Evolutionary conservation across 2,113 vertebrate genomes (phyloP), one percentile per base, ranked within the genome.

Genomic region (Tretioscincus oriximinensis): DNA sequence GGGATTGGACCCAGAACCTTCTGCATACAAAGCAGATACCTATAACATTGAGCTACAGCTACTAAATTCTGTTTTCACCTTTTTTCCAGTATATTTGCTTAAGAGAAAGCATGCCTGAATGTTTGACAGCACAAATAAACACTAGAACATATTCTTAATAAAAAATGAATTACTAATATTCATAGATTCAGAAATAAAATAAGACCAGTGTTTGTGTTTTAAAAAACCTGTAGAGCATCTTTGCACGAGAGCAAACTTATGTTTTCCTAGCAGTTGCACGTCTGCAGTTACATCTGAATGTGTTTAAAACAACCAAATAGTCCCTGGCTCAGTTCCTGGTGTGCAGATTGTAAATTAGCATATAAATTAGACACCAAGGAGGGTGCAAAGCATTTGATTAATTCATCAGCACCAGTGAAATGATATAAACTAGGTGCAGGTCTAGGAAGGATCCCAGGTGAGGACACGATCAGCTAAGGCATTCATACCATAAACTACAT

Each of bases 371-470:
- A 76, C 73, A 76, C 73, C 65, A 76, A 76, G 73, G 80, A 82
- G 73, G 87, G 87, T 92, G 85, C 83, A 87, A 90, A 86, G 80
- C 87, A 87, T 85, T 80, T 88, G 79, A 84, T 85, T 35, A 85
- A 83, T 85, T 91, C 87, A 87, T 69, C 84, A 86, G 51, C 85
- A 90, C 77, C 84, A 81, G 78, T 76, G 86, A 80, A 81, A 65
- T 84, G 81, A 84, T 91, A 86, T 86, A 91, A 91, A 89, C 80
- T 88, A 88, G 86, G 75, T 77, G 63, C 84, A 83, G 85, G 88
- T 83, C 79, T 89, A 22, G 61, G 76, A 66, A 81, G 86, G 84
- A 82, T 89, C 89, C 90, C 87, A 90, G 69, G 65, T 82, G 88
- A 88, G 81, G 82, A 84, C 90, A 83, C 81, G 26, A 75, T 89